phyloP scores from a whole-genome alignment of 2,113 vertebrate genomes.

The Rhodinocichla rosea region DNA sequence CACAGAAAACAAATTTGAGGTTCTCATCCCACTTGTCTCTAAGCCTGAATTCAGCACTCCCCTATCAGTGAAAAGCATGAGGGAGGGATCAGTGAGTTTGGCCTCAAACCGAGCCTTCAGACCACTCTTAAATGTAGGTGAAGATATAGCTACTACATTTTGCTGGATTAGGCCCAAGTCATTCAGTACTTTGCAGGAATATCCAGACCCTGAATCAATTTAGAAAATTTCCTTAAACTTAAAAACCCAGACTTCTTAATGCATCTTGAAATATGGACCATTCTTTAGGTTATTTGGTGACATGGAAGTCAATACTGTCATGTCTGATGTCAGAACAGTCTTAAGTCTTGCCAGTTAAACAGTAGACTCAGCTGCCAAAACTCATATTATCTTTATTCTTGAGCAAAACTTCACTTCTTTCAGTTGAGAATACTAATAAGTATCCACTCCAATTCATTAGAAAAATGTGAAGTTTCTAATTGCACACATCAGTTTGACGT shows the following conservation, averaged over 20 bases:
- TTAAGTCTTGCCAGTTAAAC: not conserved
- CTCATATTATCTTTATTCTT: not conserved
- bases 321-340: not conserved
- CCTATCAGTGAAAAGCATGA: not conserved
- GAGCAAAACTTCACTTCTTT: constrained; percentile 3
- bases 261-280: not conserved
- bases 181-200: not conserved
- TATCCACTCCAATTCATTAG: constrained; percentile 1
- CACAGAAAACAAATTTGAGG: not conserved
- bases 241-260: not conserved
- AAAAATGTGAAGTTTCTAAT: constrained; percentile 10
- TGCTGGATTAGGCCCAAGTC: not conserved
- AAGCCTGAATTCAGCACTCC: not conserved
- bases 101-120: not conserved
- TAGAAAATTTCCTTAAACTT: not conserved
- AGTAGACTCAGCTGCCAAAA: not conserved
- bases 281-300: not conserved
- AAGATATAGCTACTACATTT: not conserved
- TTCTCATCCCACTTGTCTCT: not conserved
- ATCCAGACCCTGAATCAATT: not conserved
- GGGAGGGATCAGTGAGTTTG: not conserved
- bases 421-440: not conserved
- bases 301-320: not conserved
- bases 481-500: not conserved
- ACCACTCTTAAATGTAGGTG: not conserved